A percentile compares a stretch with the other conserved stretches of the same genome.
phyloP scores from a whole-genome alignment of 2,888 invertebrate species.

The Drosophila acutilabella region DNA sequence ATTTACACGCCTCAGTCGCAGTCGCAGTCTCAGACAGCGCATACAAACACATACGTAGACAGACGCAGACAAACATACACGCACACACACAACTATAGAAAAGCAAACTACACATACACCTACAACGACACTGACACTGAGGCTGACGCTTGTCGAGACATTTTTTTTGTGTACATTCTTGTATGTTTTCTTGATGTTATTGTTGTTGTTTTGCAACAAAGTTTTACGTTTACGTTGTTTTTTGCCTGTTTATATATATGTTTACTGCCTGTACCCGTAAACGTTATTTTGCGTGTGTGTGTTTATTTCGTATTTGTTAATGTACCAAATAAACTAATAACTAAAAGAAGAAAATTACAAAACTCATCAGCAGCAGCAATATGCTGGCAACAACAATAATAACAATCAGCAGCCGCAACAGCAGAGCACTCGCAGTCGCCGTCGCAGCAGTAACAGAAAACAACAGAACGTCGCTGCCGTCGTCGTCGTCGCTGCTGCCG shows the following conservation, averaged over 20 bases:
- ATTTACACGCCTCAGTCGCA: slow-evolving; percentile 67
- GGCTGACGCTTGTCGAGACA: slow-evolving; percentile 57
- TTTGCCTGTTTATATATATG: slow-evolving; percentile 64
- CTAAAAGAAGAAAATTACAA: slow-evolving; percentile 23
- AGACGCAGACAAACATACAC: slow-evolving; percentile 19
- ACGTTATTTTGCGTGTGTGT: slow-evolving; percentile 46
- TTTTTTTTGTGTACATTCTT: slow-evolving; percentile 69
- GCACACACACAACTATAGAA: slow-evolving; percentile 23
- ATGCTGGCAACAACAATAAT: slow-evolving; percentile 69
- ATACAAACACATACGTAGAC: slow-evolving; percentile 23
- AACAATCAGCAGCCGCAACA: slow-evolving; percentile 53
- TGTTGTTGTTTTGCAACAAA: slow-evolving; percentile 62
- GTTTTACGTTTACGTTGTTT: slow-evolving; percentile 55
- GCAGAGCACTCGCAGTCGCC: slow-evolving; percentile 41
- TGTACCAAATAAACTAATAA: slow-evolving; percentile 30
- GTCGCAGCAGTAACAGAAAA: slow-evolving; percentile 46
- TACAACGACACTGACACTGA: slow-evolving; percentile 50
- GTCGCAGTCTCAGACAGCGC: slow-evolving; percentile 41
- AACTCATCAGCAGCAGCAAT: slow-evolving; percentile 59
- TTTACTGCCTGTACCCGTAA: slow-evolving; percentile 56
- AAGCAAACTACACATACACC: slow-evolving; percentile 30
- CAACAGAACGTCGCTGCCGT: slow-evolving; percentile 49
- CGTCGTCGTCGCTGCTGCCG: slow-evolving; percentile 42
- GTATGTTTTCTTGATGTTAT: slow-evolving; percentile 54
- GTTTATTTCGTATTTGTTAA: slow-evolving; percentile 54